A percentile compares a stretch with the other conserved stretches of the same genome.
Evolutionary conservation across 1,140 invertebrate species (phyloP).

Genomic region (Eueides isabella): DNA sequence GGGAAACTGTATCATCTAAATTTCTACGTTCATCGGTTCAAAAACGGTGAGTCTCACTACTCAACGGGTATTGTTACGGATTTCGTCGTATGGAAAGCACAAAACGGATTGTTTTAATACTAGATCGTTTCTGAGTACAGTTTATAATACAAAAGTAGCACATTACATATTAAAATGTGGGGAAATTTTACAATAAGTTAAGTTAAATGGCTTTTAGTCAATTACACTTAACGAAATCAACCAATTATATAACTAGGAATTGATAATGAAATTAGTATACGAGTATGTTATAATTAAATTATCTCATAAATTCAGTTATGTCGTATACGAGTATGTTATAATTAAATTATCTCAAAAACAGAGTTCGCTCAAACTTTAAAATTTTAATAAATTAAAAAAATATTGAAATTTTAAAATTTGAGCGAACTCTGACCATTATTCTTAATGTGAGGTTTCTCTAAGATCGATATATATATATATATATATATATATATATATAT

Average conservation of each 20-base stretch:
- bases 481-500: too few relatives aligned
- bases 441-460: neutral
- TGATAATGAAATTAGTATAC: neutral
- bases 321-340: neutral
- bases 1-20: too few relatives aligned
- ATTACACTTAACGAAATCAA: neutral
- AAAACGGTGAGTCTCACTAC: too few relatives aligned
- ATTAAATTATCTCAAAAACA: neutral
- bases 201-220: neutral
- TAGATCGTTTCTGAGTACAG: neutral
- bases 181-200: too few relatives aligned
- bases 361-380: too few relatives aligned
- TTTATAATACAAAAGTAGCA: too few relatives aligned
- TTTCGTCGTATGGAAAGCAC: neutral
- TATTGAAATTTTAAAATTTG: neutral
- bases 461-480: too few relatives aligned
- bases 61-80: neutral
- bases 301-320: neutral
- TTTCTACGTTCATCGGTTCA: too few relatives aligned
- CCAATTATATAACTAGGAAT: neutral
- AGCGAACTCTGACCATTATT: neutral
- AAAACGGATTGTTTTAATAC: neutral
- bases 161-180: too few relatives aligned
- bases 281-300: neutral
- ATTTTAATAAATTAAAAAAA: conserved; percentile 3